Conservation (phyloP, 2,888 invertebrate species). For the Autographa gamma region DNA sequence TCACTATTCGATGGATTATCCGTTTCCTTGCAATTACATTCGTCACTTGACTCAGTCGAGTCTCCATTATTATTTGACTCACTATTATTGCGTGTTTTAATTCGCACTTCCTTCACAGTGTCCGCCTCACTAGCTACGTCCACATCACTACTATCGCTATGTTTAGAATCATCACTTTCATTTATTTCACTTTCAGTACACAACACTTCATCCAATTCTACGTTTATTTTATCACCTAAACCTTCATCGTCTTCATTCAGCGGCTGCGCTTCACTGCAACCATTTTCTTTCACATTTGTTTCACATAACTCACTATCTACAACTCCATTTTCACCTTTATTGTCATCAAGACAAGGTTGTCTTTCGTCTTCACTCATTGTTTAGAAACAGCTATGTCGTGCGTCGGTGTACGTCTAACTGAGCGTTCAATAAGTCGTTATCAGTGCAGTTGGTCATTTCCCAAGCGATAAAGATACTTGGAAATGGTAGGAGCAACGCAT, state of each 20-base stretch:
- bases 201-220: background rate
- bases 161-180: conserved; percentile 16
- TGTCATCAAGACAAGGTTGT: conserved; percentile 56
- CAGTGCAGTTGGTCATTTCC: conserved; percentile 63
- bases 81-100: conserved; percentile 43
- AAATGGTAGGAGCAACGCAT: conserved; percentile 55
- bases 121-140: conserved; percentile 8
- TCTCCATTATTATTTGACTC: conserved; percentile 58
- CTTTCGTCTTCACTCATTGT: conserved; percentile 76
- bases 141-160: conserved; percentile 23
- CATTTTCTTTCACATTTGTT: conserved; percentile 35
- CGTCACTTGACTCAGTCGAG: conserved; percentile 44
- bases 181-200: conserved; percentile 25
- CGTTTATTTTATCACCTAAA: conserved; percentile 21
- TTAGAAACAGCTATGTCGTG: conserved; percentile 28
- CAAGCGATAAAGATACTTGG: conserved; percentile 66
- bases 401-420: conserved; percentile 42
- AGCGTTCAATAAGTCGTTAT: conserved; percentile 62
- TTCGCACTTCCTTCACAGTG: conserved; percentile 33
- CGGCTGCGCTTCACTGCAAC: conserved; percentile 34
- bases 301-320: conserved; percentile 28
- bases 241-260: conserved; percentile 46
- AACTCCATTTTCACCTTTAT: conserved; percentile 47
- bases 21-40: conserved; percentile 39
- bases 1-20: conserved; percentile 39